These are phyloP conservation scores for Drosophila athabasca DNA, from an alignment of 1,140 invertebrate species.

Conservation along the genomic window DNA sequence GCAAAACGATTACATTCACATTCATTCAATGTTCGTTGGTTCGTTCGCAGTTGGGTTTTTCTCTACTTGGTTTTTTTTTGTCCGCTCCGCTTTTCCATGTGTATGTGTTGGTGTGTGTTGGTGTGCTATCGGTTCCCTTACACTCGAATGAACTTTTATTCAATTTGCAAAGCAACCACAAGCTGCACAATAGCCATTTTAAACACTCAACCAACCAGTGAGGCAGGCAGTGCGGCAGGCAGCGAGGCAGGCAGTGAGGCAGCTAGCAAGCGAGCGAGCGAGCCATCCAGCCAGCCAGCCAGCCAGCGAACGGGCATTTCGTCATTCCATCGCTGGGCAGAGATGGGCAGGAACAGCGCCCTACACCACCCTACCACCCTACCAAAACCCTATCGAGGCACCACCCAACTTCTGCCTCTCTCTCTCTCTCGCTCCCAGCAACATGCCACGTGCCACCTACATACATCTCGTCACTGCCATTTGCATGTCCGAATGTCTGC, in stretches of 20 bases:
- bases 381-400: not conserved
- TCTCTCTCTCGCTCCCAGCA: constrained; percentile 4
- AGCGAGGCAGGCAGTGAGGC: constrained; percentile 32
- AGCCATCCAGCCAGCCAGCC: constrained; percentile 25
- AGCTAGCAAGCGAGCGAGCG: too few species aligned
- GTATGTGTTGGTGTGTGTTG: constrained; percentile 31
- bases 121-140: constrained; percentile 80
- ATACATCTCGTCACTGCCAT: constrained; percentile 63
- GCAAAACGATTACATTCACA: constrained; percentile 82
- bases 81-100: constrained; percentile 34
- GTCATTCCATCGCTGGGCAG: constrained; percentile 50
- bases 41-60: constrained; percentile 60
- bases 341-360: not conserved
- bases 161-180: constrained; percentile 82
- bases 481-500: constrained; percentile 76
- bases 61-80: constrained; percentile 21
- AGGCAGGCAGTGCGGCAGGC: constrained; percentile 39
- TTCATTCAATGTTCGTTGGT: constrained; percentile 68
- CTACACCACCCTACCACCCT: constrained; percentile 5
- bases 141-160: constrained; percentile 83
- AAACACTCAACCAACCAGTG: constrained; percentile 77
- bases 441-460: constrained; percentile 19
- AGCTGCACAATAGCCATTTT: constrained; percentile 81
- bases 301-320: constrained; percentile 62
- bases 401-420: too few species aligned